Evolutionary conservation across 2,888 invertebrate genomes (phyloP).

Genomic region (Agrochola macilenta): DNA sequence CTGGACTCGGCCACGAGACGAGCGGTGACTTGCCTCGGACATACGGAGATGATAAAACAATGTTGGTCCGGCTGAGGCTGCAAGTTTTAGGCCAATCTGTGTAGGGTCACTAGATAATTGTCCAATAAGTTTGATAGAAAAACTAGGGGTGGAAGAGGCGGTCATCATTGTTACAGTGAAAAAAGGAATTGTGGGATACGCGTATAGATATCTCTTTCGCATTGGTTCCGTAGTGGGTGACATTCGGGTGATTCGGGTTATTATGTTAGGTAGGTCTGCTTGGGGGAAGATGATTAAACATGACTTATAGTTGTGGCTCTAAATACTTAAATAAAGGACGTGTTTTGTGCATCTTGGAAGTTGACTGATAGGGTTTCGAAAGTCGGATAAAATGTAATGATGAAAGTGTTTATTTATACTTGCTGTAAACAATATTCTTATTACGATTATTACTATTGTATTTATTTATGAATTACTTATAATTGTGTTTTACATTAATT

Average conservation of each 20-base stretch:
- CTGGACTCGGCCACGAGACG: slow-evolving; percentile 68
- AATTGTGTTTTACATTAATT: neutral
- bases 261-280: neutral
- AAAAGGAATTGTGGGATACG: neutral
- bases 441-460: neutral
- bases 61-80: neutral
- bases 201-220: neutral
- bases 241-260: slow-evolving; percentile 4
- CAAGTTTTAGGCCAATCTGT: neutral
- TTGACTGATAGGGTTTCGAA: neutral
- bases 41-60: neutral
- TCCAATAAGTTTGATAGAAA: slow-evolving; percentile 5
- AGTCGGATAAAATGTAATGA: neutral
- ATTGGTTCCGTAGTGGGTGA: neutral
- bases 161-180: neutral
- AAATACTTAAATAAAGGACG: neutral
- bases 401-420: neutral
- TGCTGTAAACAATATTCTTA: neutral
- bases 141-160: neutral
- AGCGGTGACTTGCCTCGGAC: slow-evolving; percentile 27
- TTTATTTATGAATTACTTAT: slow-evolving; percentile 8
- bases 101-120: slow-evolving; percentile 7
- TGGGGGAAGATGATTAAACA: neutral
- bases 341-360: neutral
- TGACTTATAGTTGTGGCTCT: neutral